phyloP scores from a whole-genome alignment of 1,140 invertebrate species.

The Polypedilum pembai region DNA sequence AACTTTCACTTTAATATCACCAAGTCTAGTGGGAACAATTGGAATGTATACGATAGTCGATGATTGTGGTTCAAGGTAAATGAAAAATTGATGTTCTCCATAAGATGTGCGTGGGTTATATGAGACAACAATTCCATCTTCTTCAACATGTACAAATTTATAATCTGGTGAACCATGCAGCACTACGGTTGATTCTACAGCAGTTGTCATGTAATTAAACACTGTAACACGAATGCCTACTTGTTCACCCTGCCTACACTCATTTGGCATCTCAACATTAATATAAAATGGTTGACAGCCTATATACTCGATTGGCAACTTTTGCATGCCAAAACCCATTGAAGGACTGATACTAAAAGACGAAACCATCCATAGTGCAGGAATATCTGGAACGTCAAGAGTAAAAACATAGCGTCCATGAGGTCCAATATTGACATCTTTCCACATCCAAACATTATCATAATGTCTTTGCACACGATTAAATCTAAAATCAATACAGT shows the following conservation, averaged over 20 bases:
- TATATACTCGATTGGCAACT: constrained; percentile 67
- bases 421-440: constrained; percentile 87
- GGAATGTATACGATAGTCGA: constrained; percentile 78
- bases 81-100: constrained; percentile 89
- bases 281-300: constrained; percentile 89
- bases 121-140: constrained; percentile 74
- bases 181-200: constrained; percentile 78
- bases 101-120: constrained; percentile 80
- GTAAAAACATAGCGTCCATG: constrained; percentile 81
- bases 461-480: constrained; percentile 82
- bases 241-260: constrained; percentile 84
- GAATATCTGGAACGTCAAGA: constrained; percentile 72
- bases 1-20: constrained; percentile 71
- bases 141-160: constrained; percentile 91
- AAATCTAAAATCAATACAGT: constrained; percentile 48
- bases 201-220: constrained; percentile 84
- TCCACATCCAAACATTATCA: constrained; percentile 91
- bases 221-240: constrained; percentile 85
- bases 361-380: constrained; percentile 87
- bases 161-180: constrained; percentile 79
- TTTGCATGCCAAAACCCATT: constrained; percentile 78
- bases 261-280: constrained; percentile 83
- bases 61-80: constrained; percentile 76
- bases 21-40: constrained; percentile 74
- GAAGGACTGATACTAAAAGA: constrained; percentile 83